Conservation (phyloP, 1,140 invertebrate species). For the Heliconius congener region DNA sequence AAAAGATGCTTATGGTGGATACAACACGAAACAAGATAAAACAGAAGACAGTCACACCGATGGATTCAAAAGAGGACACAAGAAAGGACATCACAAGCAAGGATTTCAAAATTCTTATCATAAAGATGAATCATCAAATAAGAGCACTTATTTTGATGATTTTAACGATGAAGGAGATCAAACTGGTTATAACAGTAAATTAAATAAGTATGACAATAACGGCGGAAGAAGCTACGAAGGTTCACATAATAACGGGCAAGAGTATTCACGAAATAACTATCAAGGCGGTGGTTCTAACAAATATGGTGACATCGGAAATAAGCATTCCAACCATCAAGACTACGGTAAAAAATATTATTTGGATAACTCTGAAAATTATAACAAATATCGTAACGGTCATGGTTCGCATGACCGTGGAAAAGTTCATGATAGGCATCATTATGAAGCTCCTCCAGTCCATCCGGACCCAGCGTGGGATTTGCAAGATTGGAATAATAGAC, state of each 20-base stretch:
- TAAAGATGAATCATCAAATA: constrained; percentile 85
- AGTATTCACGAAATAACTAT: constrained; percentile 69
- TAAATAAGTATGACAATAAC: constrained; percentile 77
- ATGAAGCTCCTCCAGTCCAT: constrained; percentile 51
- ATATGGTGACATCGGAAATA: constrained; percentile 75
- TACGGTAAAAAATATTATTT: constrained; percentile 81
- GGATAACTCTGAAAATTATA: constrained; percentile 74
- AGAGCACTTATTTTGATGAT: constrained; percentile 85
- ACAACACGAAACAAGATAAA: constrained; percentile 71
- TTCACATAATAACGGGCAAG: constrained; percentile 72
- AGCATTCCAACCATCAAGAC: constrained; percentile 73
- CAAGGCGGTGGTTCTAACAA: constrained; percentile 77
- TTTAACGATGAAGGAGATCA: constrained; percentile 83
- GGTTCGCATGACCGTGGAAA: constrained; percentile 71
- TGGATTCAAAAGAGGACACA: constrained; percentile 81
- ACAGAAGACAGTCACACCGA: constrained; percentile 70
- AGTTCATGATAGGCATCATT: constrained; percentile 58
- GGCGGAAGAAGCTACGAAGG: constrained; percentile 76
- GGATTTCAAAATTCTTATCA: constrained; percentile 85
- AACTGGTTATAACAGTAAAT: constrained; percentile 77
- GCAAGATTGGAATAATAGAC: constrained; percentile 57
- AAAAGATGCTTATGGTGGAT: constrained; percentile 70
- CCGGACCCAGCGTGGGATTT: constrained; percentile 59
- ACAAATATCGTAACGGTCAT: constrained; percentile 70
- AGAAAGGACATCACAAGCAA: constrained; percentile 84